A percentile compares a stretch with the other conserved stretches of the same genome.
These are phyloP conservation scores for Tuberolachnus salignus DNA, from an alignment of 2,888 invertebrate species.

Conservation along the genomic window DNA sequence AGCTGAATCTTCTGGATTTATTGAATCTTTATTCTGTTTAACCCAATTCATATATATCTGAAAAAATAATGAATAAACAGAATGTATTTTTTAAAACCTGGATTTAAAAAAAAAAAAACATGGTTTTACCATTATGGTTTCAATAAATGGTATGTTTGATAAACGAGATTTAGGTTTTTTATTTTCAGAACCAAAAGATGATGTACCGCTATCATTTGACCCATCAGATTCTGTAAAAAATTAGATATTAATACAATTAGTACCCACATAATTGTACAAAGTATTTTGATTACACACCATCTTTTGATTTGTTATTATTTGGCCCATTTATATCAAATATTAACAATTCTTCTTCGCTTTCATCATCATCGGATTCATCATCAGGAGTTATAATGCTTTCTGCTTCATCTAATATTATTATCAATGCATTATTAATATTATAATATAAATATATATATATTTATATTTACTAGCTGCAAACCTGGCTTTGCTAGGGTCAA, in stretches of 20 bases:
- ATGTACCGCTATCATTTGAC: slow-evolving; percentile 50
- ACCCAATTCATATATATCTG: slow-evolving; percentile 42
- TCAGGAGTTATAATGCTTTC: slow-evolving; percentile 63
- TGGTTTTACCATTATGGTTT: slow-evolving; percentile 28
- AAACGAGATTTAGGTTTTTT: slow-evolving; percentile 25
- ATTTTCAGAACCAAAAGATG: slow-evolving; percentile 45
- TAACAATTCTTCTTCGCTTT: slow-evolving; percentile 60
- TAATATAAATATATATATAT: background rate
- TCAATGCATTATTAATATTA: background rate
- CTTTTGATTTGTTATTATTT: slow-evolving; percentile 43
- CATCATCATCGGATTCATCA: slow-evolving; percentile 61
- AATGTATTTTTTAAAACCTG: background rate
- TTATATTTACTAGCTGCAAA: background rate
- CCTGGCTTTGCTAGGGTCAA: too few relatives aligned
- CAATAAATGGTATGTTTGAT: slow-evolving; percentile 39
- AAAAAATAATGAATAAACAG: background rate
- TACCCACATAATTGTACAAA: background rate
- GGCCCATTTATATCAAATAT: slow-evolving; percentile 58
- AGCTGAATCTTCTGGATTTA: slow-evolving; percentile 22
- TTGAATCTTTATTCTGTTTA: slow-evolving; percentile 23
- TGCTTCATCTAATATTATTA: slow-evolving; percentile 63
- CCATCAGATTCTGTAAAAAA: slow-evolving; percentile 47
- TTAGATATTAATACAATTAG: background rate
- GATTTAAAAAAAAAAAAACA: background rate
- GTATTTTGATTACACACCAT: slow-evolving; percentile 6